Base-by-base conservation (phyloP, 2,797 vertebrate genomes). In the Gymnocypris eckloni region DNA sequence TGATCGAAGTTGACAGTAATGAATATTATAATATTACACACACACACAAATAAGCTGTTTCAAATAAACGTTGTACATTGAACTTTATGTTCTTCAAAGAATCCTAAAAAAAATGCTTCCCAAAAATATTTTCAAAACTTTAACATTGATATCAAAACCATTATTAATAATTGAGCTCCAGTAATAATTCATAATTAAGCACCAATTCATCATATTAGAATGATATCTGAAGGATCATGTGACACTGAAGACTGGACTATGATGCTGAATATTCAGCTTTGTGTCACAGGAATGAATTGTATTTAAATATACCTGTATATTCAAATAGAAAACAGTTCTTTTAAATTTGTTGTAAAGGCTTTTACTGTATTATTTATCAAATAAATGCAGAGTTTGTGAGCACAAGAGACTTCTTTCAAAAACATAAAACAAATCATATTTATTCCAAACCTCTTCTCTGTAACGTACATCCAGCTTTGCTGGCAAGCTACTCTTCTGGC, bases 401-500 rank as follows among this genome's bases (percentile, higher is more conserved):
- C 56, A 59, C n/a, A 59, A 22, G 22, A 59, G 56, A 59, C 22
- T n/a, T 59, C 20, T 56, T 56, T 56, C 20, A 56, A 56, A 56
- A 22, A 56, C 54, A 22, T 54, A 22, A 56, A 56, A 1, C 1
- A 22, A 8, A 33, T 33, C 6, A 0, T 54, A 54, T 20, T 54
- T 22, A 54, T 56, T 59, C 22, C 56, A n/a, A 59, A 59, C 22
- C 56, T 12, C 25, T 25, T 61, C 25, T 25, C 4, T 1, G 56
- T 61, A 61, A n/a, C 4, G 4, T 4, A 11, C 64, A 64, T 22
- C 11, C n/a, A 33, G 45, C 41, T 61, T 80, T 50, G 39, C 13
- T 70, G 79, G 41, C 45, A 37, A 77, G 22, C 9, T 61, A 71
- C 25, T 77, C 33, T 10, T 54, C 15, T 83, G 73, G 54, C 76